Conservation (phyloP, 1,140 invertebrate species). For the Pseudomyrmex concolor region DNA sequence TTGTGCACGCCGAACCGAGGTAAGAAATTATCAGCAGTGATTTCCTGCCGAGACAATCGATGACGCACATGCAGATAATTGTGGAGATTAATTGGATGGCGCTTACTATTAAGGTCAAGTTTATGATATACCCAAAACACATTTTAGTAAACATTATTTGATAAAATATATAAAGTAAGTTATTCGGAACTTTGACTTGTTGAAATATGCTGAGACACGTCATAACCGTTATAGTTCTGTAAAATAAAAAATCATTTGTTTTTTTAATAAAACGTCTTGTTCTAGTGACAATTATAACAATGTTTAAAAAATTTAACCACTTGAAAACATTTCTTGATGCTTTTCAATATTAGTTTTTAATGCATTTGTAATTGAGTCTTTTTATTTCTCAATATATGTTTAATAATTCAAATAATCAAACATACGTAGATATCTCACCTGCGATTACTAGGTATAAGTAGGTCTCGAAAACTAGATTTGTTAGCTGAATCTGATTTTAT, state of each 20-base stretch:
- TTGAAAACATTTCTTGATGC: too few relatives aligned
- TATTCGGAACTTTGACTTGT: conserved; percentile 88
- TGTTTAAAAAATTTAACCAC: too few relatives aligned
- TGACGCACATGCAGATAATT: conserved; percentile 86
- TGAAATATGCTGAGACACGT: conserved; percentile 88
- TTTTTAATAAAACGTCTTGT: neutral
- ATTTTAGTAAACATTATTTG: conserved; percentile 88
- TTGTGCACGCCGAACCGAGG: conserved; percentile 84
- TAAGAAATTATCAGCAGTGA: conserved; percentile 88
- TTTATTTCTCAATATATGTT: too few relatives aligned
- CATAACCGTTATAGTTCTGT: conserved; percentile 86
- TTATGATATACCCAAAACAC: too few relatives aligned
- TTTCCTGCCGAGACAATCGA: conserved; percentile 89
- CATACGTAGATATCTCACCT: conserved; percentile 65
- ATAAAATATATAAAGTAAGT: conserved; percentile 84
- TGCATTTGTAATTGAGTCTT: too few relatives aligned
- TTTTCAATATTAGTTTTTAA: too few relatives aligned
- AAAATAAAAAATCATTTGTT: conserved; percentile 7
- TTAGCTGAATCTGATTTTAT: conserved; percentile 86
- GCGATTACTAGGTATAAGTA: conserved; percentile 86
- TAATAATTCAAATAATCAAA: neutral
- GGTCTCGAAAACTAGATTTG: conserved; percentile 85
- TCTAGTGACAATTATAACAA: neutral
- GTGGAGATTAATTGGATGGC: conserved; percentile 87
- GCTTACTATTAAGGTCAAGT: conserved; percentile 88